Evolutionary conservation across 1,140 invertebrate species (phyloP).

Genomic region (Danaus melanippus): DNA sequence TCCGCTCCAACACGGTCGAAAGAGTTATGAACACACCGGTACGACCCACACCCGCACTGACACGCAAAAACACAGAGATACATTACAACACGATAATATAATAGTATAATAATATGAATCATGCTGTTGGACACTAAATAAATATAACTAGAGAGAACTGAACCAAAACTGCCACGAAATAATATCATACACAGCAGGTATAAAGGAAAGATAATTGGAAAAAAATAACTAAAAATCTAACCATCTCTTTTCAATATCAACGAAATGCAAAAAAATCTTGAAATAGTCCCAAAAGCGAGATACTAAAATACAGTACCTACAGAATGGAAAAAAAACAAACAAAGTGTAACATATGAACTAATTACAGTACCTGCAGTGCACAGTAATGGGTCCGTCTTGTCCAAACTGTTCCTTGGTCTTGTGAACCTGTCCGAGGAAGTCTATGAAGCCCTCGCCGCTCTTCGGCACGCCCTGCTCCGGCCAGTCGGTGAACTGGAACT

Average conservation of each 20-base stretch:
- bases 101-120: not conserved
- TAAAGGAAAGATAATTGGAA: no score
- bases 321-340: no score
- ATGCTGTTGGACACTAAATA: not conserved
- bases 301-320: no score
- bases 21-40: slow-evolving; percentile 99
- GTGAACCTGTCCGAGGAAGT: slow-evolving; percentile 98
- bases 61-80: slow-evolving; percentile 22
- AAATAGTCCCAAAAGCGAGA: no score
- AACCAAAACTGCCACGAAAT: no score
- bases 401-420: slow-evolving; percentile 99
- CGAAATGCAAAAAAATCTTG: no score
- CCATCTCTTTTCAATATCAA: no score
- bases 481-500: slow-evolving; percentile 99
- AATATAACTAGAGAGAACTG: no score
- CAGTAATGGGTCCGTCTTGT: slow-evolving; percentile 98
- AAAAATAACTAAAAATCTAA: no score
- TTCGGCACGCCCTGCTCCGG: slow-evolving; percentile 98
- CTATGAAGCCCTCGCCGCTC: slow-evolving; percentile 97
- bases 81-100: not conserved
- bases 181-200: no score
- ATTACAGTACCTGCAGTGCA: slow-evolving; percentile 89
- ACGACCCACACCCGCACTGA: slow-evolving; percentile 93
- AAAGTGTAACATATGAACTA: no score
- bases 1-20: slow-evolving; percentile 97